A percentile compares a stretch with the other conserved stretches of the same genome.
phyloP scores from a whole-genome alignment of 2,797 vertebrate genomes.

The Cossypha heuglini region DNA sequence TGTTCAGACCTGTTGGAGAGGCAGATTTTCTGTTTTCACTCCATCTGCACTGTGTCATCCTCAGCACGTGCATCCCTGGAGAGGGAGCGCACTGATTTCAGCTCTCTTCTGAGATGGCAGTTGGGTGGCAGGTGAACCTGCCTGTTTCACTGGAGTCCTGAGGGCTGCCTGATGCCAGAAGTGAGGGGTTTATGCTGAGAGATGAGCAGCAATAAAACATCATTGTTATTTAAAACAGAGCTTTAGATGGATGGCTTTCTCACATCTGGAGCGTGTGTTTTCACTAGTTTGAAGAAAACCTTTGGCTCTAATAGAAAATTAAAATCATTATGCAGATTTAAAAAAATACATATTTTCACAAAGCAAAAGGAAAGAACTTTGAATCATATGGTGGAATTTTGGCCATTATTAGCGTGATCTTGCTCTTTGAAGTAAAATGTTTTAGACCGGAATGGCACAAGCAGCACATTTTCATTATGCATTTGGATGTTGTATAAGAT shows the following conservation, averaged over 20 bases:
- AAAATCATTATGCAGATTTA: background rate
- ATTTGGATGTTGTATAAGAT: background rate
- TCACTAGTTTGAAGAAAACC: background rate
- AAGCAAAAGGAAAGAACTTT: background rate
- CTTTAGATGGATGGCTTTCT: background rate
- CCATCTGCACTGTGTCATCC: background rate
- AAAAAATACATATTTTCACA: background rate
- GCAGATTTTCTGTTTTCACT: background rate
- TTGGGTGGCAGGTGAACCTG: background rate
- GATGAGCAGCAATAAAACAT: background rate
- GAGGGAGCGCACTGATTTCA: background rate
- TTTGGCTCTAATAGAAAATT: background rate
- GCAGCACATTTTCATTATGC: background rate
- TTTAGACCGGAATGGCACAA: background rate
- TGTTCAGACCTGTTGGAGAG: background rate
- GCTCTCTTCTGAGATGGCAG: background rate
- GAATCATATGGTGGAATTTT: background rate
- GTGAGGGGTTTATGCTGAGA: background rate
- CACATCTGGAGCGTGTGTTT: accelerated
- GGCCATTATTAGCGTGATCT: background rate
- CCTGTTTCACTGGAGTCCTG: background rate
- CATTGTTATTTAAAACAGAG: background rate
- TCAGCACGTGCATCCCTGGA: accelerated
- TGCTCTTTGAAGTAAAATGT: background rate
- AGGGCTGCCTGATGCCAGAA: accelerated